phyloP scores from a whole-genome alignment of 2,888 invertebrate species.

The Archips crataeganus region DNA sequence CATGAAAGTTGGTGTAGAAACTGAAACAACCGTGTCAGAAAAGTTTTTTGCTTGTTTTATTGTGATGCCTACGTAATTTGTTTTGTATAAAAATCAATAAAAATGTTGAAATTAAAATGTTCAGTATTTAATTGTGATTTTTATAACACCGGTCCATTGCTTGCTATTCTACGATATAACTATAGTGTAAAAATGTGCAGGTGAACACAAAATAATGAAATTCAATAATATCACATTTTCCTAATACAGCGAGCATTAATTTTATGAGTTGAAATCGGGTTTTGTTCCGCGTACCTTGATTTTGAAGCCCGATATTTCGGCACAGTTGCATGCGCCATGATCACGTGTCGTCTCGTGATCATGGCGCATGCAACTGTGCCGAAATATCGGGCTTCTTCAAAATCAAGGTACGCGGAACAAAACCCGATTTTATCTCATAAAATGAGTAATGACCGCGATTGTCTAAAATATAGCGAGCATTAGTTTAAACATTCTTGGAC shows the following conservation, averaged over 20 bases:
- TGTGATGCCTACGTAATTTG: too few species aligned
- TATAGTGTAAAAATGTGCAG: background rate
- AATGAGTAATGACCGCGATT: too few species aligned
- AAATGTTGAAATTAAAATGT: background rate
- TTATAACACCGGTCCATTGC: background rate
- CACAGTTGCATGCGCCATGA: too few species aligned
- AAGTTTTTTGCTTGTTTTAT: background rate
- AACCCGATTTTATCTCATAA: too few species aligned
- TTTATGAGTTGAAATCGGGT: too few species aligned
- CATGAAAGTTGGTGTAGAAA: conserved; percentile 5
- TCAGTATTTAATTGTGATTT: background rate
- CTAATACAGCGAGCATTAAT: background rate
- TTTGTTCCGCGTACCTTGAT: too few species aligned
- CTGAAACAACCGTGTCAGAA: conserved; percentile 12
- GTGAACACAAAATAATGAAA: background rate
- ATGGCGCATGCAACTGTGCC: too few species aligned
- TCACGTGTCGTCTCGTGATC: too few species aligned
- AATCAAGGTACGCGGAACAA: too few species aligned
- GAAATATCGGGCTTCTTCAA: too few species aligned
- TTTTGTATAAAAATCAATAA: background rate
- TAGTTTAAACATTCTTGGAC: too few species aligned
- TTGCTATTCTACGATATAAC: background rate
- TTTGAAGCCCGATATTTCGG: too few species aligned
- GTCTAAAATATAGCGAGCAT: background rate
- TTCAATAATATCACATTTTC: background rate